These are phyloP conservation scores for Onychostruthus taczanowskii DNA, from an alignment of 2,113 vertebrate genomes.

Conservation along the genomic window DNA sequence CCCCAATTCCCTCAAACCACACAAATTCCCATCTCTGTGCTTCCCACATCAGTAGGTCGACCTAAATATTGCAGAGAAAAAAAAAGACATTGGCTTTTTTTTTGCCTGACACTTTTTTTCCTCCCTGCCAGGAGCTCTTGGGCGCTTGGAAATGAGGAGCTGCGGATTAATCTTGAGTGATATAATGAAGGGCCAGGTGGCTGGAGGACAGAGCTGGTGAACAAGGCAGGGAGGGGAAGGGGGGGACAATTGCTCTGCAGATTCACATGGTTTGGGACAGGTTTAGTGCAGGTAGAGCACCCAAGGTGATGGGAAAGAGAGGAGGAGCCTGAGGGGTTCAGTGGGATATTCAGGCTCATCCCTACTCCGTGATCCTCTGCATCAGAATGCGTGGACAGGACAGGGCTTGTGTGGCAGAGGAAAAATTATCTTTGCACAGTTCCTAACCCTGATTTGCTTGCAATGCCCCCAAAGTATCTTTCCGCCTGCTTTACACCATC, in stretches of 20 bases:
- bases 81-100: background rate
- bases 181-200: background rate
- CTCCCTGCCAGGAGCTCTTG: background rate
- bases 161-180: conserved; percentile 10
- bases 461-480: background rate
- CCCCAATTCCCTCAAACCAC: background rate
- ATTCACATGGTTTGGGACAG: background rate
- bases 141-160: background rate
- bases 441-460: background rate
- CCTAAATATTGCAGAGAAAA: background rate
- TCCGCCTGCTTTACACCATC: background rate
- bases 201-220: background rate
- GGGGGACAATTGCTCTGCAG: background rate
- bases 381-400: rapidly evolving
- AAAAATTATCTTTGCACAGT: background rate
- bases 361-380: background rate
- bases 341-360: background rate
- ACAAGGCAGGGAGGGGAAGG: rapidly evolving
- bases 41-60: background rate
- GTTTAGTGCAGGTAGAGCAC: background rate
- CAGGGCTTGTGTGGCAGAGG: background rate
- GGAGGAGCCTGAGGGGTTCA: background rate
- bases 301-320: background rate
- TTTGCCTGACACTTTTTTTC: background rate
- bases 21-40: background rate